These are phyloP conservation scores for Zhuqinia jingwanae DNA, from an alignment of 2,888 invertebrate genomes.

Conservation along the genomic window DNA sequence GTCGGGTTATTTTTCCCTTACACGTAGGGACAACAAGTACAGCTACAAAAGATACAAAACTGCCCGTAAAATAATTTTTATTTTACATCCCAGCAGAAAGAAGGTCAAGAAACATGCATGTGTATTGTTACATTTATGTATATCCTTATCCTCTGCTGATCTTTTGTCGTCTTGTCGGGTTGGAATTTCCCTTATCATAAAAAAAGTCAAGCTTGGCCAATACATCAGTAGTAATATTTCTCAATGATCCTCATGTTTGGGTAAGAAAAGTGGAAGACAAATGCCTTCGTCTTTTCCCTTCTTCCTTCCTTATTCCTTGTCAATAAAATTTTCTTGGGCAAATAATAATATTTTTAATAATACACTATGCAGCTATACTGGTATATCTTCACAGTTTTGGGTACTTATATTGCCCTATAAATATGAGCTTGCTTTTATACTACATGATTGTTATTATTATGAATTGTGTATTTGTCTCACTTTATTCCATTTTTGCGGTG, in stretches of 20 bases:
- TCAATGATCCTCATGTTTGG: neutral
- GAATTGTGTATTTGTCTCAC: constrained; percentile 55
- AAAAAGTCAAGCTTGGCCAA: neutral
- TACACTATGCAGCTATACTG: neutral
- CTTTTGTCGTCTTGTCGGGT: neutral
- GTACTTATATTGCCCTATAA: neutral
- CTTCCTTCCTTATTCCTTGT: constrained; percentile 37
- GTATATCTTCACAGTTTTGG: neutral
- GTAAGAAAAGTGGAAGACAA: constrained; percentile 46
- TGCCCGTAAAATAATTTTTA: no score
- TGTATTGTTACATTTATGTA: no score
- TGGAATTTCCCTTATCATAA: constrained; percentile 24
- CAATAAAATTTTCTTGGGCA: neutral
- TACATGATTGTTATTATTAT: no score
- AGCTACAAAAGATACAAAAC: no score
- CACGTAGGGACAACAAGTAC: no score
- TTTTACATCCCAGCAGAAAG: constrained; percentile 9
- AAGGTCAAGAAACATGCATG: constrained; percentile 1
- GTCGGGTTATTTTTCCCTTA: constrained; percentile 37
- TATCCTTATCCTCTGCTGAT: no score
- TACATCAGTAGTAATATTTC: no score
- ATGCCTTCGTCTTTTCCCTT: constrained; percentile 32
- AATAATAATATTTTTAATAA: neutral
- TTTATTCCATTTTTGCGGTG: constrained; percentile 48
- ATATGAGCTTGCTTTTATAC: neutral